Evolutionary conservation across 1,140 invertebrate genomes (phyloP), one percentile per base, ranked within the genome.

Genomic region (Drosophila ercepeae): DNA sequence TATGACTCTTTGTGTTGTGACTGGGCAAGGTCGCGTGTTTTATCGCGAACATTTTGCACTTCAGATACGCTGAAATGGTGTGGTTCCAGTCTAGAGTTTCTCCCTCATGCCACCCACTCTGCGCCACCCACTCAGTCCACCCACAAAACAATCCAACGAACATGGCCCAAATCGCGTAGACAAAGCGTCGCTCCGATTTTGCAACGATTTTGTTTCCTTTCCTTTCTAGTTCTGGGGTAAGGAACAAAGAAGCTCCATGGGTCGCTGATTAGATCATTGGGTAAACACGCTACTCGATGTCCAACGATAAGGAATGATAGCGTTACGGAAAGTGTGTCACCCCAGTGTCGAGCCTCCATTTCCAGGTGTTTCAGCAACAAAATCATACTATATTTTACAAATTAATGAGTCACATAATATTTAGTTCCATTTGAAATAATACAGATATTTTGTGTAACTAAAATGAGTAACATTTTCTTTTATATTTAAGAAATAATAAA

Each of bases 11-110:
- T 67, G 61, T 67, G 36, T 53, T 63, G 44, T 25, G 25, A 60
- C 49, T 39, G 50, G 51, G 78, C 78, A 81, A 81, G 78, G 78
- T 82, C 78, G 73, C 78, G 61, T 73, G 68, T 67, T 69, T 82
- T 82, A 82, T 82, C 78, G 78, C 73, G 27, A 73, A 57, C 50
- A 51, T 60, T 78, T 65, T 81, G 78, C 77, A 81, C 78, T 82
- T 72, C 72, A 81, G 55, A 67, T 77, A 75, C 63, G 55, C 14
- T 59, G 72, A 71, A 65, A 82, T 81, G 73, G 78, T 67, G 78
- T 81, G 78, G 73, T 75, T 49, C 23, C 18, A 55, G 14, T 18
- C 14, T 42, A 42, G 39, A 42, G 16, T 9, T 42, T 42, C 13
- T 4, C 29, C 11, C 42, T 32, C 41, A n/a, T 7, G 11, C 29